Evolutionary conservation across 2,888 invertebrate species (phyloP), one percentile per base, ranked within the genome.

Genomic region (Octonoba sinensis): DNA sequence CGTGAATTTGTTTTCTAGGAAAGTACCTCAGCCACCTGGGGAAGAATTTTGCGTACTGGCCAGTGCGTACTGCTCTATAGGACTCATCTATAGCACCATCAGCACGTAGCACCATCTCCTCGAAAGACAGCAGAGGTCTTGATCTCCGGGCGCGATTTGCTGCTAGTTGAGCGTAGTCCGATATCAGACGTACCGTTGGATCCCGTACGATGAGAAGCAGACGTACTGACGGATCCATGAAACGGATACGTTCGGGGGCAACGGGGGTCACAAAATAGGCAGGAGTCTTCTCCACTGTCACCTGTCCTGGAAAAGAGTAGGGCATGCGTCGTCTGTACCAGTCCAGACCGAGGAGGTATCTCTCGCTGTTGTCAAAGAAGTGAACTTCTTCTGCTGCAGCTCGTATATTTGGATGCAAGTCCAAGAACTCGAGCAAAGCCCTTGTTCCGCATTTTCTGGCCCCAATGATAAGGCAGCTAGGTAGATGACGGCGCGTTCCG

Each of bases 241-340:
- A 94, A 85, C 93, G 92, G 72, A 99, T 96, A 84, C 99, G 91
- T 89, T 96, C 95, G 15, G 99, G 97, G 47, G 96, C 97, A 92
- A 95, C 94, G 16, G 95, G 94, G 75, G 96, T 96, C 62, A 97
- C 96, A 90, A 99, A 99, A 90, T 99, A 99, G 87, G 96, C 96
- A 6, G 99, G 99, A 86, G 96, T 97, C 90, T 99, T 99, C 89
- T 99, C 99, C 86, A 97, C 95, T 75, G 97, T 97, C 86, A 97
- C 93, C 89, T 97, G 97, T 59, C 95, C 95, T 84, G 93, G 92
- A 89, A 94, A 95, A 1, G 97, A 96, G 87, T 94, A 93, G 15
- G 97, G 97, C 97, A 98, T 97, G 88, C 95, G 95, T 87, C 93
- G 93, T 82, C 95, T 90, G 89, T 99, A 99, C 98, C 98, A 99